Evolutionary conservation across 2,888 invertebrate species (phyloP), one percentile per base, ranked within the genome.

Genomic region (Tiliacea citrago): DNA sequence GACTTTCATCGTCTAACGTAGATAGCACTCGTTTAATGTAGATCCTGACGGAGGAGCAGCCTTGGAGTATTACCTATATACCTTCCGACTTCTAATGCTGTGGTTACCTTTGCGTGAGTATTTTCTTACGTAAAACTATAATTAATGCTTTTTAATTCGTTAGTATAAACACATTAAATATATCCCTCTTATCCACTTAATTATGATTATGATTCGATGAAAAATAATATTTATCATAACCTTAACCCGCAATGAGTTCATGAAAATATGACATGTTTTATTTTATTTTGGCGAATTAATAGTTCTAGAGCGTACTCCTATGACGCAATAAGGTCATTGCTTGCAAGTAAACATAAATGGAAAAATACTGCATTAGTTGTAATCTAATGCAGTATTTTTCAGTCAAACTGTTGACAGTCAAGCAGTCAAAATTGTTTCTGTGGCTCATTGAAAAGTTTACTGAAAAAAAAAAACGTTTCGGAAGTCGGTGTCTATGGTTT

Each of bases 201-300:
- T 61, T 39, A 39, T 60, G n/a, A 18, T 61, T 39, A 39, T 60
- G n/a, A 53, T 24, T 60, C 10, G 8, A 39, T 42, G 42, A 63
- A 47, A 53, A 21, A 79, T 35, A 55, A 66, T 79, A 58, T 63
- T 68, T 63, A 53, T 49, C n/a, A 13, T 79, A 58, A 79, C 79
- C 62, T 63, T 79, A 79, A 62, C 79, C 67, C 57, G 29, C 24
- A 53, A 75, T 75, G 53, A 53, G 62, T 67, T 68, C 29, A 74
- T 42, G 21, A 58, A 80, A 78, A 79, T 42, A 68, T 68, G 39
- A 5, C 53, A 42, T 73, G 55, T 61, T 78, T 63, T 53, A n/a
- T 79, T 47, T 57, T 60, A 62, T 18, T 35, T 79, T 58, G 18
- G 24, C 35, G 24, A 53, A 49, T 57, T 42, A 21, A 68, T 51